Evolutionary conservation across 2,888 invertebrate genomes (phyloP), one percentile per base, ranked within the genome.

Genomic region (Rhodophaea formosa): DNA sequence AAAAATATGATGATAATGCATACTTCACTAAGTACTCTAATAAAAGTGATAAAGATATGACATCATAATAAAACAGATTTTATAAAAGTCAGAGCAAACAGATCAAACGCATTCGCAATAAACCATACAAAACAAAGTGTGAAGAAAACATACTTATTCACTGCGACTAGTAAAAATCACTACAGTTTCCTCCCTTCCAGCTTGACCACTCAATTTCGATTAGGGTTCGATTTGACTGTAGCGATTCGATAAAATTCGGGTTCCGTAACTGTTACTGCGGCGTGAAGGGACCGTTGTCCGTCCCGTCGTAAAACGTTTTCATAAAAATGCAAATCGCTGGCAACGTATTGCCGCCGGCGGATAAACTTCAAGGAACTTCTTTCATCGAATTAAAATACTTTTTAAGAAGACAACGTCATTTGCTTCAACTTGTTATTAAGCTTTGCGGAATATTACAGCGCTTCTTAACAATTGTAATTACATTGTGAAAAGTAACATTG

Each of bases 291-390:
- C 67, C 65, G 62, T 60, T 64, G 64, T 64, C 71, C 66, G 64
- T 62, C 58, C 64, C 66, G 72, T 73, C 74, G 76, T 83, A 81
- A 84, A 85, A 79, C 82, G 83, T 84, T 88, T 88, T 86, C 86
- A 88, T 88, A 88, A 88, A 90, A 89, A 90, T 88, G 89, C 82
- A 88, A 90, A 90, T 89, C 76, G 74, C 62, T 70, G 64, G 72
- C 82, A 82, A 84, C 86, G 87, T 86, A 86, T 84, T 86, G 85
- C 84, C 46, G 74, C 60, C 66, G 68, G 70, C 70, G 68, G 68
- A 67, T 64, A 68, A 72, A 77, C 77, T 78, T 72, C 70, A 63
- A 68, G 67, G 67, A 81, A 82, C 76, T 83, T 79, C 73, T 77
- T 81, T 82, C 72, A 81, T 83, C 76, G 81, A 85, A 86, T 86